phyloP scores from a whole-genome alignment of 1,140 invertebrate genomes.

The Gryon sp. region DNA sequence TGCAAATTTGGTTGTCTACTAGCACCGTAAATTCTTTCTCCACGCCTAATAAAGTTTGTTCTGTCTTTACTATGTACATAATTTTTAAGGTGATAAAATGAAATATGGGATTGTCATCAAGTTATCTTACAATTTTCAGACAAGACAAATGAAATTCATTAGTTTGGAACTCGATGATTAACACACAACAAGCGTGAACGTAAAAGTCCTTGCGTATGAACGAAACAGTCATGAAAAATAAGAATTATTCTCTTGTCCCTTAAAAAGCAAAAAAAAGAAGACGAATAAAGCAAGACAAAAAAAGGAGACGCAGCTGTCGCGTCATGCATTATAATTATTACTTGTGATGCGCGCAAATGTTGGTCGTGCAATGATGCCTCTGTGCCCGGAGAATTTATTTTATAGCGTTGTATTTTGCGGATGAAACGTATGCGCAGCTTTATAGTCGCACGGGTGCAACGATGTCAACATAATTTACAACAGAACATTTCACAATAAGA shows the following conservation, averaged over 20 bases:
- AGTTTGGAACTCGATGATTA: conserved; percentile 17
- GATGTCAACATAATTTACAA: conserved; percentile 73
- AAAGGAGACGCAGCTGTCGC: conserved; percentile 52
- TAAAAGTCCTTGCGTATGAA: conserved; percentile 10
- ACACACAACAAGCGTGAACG: conserved; percentile 1
- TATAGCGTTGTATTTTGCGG: conserved; percentile 59
- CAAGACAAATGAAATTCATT: conserved; percentile 34
- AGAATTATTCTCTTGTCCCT: too few relatives aligned
- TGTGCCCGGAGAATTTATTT: conserved; percentile 55
- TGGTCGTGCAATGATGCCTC: conserved; percentile 52
- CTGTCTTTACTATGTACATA: too few relatives aligned
- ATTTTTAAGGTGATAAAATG: conserved; percentile 3
- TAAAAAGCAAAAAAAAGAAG: too few relatives aligned
- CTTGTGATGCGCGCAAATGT: conserved; percentile 56
- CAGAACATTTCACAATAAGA: conserved; percentile 74
- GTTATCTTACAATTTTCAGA: conserved; percentile 17
- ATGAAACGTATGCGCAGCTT: conserved; percentile 59
- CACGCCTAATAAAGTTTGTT: too few relatives aligned
- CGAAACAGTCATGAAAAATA: conserved; percentile 26
- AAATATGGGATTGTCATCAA: conserved; percentile 10
- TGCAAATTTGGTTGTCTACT: too few relatives aligned
- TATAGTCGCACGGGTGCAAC: conserved; percentile 56
- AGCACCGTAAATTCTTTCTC: too few relatives aligned
- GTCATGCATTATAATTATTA: conserved; percentile 62
- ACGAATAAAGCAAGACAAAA: too few relatives aligned